Base-by-base conservation (phyloP, 2,113 vertebrate species). In the Leptobrachium leishanense region DNA sequence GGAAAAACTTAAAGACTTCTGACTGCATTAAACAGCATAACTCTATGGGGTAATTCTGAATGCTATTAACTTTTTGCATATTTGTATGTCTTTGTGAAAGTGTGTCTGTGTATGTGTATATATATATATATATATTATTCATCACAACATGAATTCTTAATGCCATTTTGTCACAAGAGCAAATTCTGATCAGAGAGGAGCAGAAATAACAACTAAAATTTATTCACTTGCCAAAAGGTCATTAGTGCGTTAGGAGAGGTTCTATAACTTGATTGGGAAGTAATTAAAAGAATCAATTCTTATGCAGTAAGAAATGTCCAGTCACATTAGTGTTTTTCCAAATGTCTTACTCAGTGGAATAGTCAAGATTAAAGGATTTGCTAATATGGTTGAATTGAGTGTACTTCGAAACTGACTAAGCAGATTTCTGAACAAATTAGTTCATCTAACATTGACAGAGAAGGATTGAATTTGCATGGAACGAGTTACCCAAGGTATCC, bases 211-310 rank as follows among this genome's bases (percentile, higher is more conserved):
- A 90, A 86, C 77, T 85, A 75, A 87, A 89, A 90, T 89, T 86
- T 89, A 87, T 89, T 87, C 86, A 84, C 88, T 79, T 88, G 90
- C 89, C 89, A 85, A 82, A 89, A 83, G 91, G 91, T 92, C 91
- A 93, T 91, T 84, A 94, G 92, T 93, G 93, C 90, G 92, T 84
- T 85, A 89, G 85, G 87, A 89, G 88, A 88, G 81, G 84, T 88
- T 90, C 84, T 90, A 83, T 93, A 91, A 93, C 89, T 92, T 93
- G 90, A 92, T 89, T 86, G 93, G 93, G 93, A 92, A 93, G 93
- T 95, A 97, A 98, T 99, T 99, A 98, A 96, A 98, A 98, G 90
- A 98, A 97, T 98, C 93, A 97, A 94, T 93, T 93, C 90, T 94
- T 93, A 95, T 94, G 92, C 92, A 89, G 88, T 92, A 95, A 95